Evolutionary conservation across 2,888 invertebrate genomes (phyloP), one percentile per base, ranked within the genome.

Genomic region (Folsomia manolachei): DNA sequence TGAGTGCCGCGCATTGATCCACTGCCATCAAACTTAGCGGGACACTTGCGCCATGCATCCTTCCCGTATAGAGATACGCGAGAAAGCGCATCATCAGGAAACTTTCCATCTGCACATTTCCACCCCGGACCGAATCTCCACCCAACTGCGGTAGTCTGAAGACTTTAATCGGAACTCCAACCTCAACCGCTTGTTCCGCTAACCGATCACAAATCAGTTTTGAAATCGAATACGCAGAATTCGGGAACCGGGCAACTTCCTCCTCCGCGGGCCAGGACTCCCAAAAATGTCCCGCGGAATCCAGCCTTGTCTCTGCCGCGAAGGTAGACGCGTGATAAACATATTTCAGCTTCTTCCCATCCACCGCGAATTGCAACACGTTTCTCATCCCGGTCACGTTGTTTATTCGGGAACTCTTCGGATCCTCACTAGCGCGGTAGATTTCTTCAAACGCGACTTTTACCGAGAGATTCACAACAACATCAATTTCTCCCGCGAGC

Each of bases 301-400:
- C 69, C 19, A 71, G 66, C 52, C 67, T 67, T 63, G 66, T 69
- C 60, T 69, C 73, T 2, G 75, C 68, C 14, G 70, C 70, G 1
- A 74, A 23, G 2, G 71, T 65, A 1, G 71, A 69, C 0, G 71
- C 66, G 21, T 70, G 27, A 19, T 27, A 71, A 1, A 74, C 60
- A 21, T 71, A 71, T 23, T 74, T 74, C 11, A 69, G 26, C 19
- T 11, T 71, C 24, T 19, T 23, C 39, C 19, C 21, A 19, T 23
- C 62, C 24, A 24, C 56, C 1, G 62, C 71, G 25, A 73, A 69
- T n/a, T 68, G 27, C 18, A 73, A 21, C 11, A 73, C 51, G 23
- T 51, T 61, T 1, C 24, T n/a, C 18, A 66, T 68, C 51, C 74
- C 74, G 7, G 27, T 2, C 1, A 73, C 75, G 70, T 75, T 75